Evolutionary conservation across 35 echinoderm and acorn worm genomes (phyloP), one percentile per base, ranked within the genome.

Genomic region (Antedon bifida): DNA sequence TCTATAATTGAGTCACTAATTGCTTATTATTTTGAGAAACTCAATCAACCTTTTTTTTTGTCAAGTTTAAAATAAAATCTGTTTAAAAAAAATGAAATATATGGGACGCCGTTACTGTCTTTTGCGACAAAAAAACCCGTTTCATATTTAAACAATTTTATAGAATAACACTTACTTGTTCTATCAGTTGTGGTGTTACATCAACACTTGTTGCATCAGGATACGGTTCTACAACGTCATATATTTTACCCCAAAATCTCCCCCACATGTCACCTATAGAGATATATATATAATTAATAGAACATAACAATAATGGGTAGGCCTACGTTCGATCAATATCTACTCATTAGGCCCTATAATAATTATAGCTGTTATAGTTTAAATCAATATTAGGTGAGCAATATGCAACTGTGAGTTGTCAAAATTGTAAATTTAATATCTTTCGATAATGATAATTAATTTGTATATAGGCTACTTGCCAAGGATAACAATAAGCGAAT

Each of bases 241-340:
- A 92, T 39, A 92, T 91, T 26, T 96, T 84, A 21, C 81, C 81
- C 93, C 93, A 96, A 82, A 96, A 96, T 16, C 93, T 83, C 16
- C 93, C 93, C 93, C 93, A 96, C 90, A 96, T 96, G 39, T 96
- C 93, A 74, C 93, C 93, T 96, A 78, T n/a, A n/a, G n/a, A n/a
- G n/a, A n/a, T n/a, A n/a, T n/a, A n/a, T n/a, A n/a, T n/a, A n/a
- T 42, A 33, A 34, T 21, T 0, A 81, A 74, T 79, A 0, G 21
- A 34, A 5, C 34, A 17, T 38, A 29, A 28, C 31, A 12, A 21
- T 78, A 78, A 16, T 78, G 13, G 12, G 14, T 78, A 17, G 12
- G 32, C 13, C 31, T 13, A 17, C 30, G 31, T 16, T 21, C 77
- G 12, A 17, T 14, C 51, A 73, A 13, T 14, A 13, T n/a, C 13